Conservation (phyloP, 2,888 invertebrate genomes). For the Apamea sordens region DNA sequence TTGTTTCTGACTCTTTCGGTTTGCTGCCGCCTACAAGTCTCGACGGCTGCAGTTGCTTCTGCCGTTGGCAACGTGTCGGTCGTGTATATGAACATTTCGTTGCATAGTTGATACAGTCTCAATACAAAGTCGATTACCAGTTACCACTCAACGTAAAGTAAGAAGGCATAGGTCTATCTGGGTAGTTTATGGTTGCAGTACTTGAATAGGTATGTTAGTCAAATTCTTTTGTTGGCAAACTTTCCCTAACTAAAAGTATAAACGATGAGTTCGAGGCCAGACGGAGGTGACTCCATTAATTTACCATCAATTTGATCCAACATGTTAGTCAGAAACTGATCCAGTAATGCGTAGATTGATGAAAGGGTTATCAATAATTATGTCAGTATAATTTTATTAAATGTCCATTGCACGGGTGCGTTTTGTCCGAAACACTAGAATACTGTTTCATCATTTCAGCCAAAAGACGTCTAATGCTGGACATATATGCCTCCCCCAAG, state of each 20-base stretch:
- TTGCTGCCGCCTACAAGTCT: too few relatives aligned
- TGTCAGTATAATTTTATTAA: too few relatives aligned
- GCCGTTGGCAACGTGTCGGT: too few relatives aligned
- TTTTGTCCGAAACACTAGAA: background rate
- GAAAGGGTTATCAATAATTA: background rate
- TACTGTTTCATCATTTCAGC: background rate
- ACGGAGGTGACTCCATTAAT: background rate
- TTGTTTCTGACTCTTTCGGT: too few relatives aligned
- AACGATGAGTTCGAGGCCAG: background rate
- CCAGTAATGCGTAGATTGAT: conserved; percentile 9
- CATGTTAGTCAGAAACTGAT: background rate
- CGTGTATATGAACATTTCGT: too few relatives aligned
- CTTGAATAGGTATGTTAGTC: background rate
- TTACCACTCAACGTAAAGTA: too few relatives aligned
- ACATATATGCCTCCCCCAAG: background rate
- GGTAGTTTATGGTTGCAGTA: background rate
- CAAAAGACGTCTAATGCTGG: background rate
- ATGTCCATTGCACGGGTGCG: background rate
- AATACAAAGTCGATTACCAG: too few relatives aligned
- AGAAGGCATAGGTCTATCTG: background rate
- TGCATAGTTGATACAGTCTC: too few relatives aligned
- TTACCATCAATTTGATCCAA: background rate
- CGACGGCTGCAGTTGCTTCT: too few relatives aligned
- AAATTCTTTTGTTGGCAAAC: background rate
- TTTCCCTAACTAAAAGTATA: background rate